These are phyloP conservation scores for Cyanoramphus novaezelandiae DNA, from an alignment of 2,113 vertebrate species.

Conservation along the genomic window DNA sequence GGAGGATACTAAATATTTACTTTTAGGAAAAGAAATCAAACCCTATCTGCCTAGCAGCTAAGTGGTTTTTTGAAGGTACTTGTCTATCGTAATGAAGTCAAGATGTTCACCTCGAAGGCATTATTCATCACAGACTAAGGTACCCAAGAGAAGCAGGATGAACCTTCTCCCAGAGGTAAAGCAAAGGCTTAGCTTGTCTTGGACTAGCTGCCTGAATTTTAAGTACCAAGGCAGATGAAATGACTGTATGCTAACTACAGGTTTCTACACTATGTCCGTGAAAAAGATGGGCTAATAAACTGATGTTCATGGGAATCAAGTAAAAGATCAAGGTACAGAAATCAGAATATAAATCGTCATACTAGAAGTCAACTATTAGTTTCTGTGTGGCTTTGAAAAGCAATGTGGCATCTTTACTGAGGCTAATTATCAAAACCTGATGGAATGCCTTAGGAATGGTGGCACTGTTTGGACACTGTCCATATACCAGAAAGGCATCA, in stretches of 20 bases:
- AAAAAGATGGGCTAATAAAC: not conserved
- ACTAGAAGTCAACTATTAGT: not conserved
- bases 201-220: not conserved
- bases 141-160: not conserved
- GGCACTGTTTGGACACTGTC: not conserved
- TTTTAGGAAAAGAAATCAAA: not conserved
- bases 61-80: not conserved
- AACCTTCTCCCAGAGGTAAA: not conserved
- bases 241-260: fast-evolving
- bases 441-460: not conserved
- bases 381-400: not conserved
- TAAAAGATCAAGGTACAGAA: not conserved
- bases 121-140: not conserved
- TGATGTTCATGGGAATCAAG: not conserved
- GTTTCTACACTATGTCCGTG: not conserved
- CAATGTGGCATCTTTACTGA: not conserved
- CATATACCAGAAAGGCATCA: not conserved
- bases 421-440: not conserved
- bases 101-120: not conserved
- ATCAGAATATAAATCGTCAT: not conserved
- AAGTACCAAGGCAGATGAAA: not conserved
- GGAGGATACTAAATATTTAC: not conserved
- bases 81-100: not conserved
- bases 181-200: not conserved
- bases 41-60: not conserved